phyloP scores from a whole-genome alignment of 2,113 vertebrate genomes.

The Irena cyanogastra region DNA sequence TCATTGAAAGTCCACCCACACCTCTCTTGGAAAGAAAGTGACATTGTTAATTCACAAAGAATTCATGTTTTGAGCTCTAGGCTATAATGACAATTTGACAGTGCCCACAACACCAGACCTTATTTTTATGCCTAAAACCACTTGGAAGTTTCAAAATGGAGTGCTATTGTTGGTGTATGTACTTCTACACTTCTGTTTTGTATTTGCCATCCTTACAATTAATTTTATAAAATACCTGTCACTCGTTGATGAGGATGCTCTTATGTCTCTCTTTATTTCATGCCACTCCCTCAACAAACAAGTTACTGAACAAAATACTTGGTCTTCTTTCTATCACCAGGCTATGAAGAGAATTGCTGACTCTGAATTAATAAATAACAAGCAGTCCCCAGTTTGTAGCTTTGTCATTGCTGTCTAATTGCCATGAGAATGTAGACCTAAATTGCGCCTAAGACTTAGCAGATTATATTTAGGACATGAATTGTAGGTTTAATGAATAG shows the following conservation, averaged over 20 bases:
- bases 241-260: background rate
- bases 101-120: background rate
- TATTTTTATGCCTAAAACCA: background rate
- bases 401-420: background rate
- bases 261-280: background rate
- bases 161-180: background rate
- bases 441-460: background rate
- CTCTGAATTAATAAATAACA: background rate
- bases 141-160: background rate
- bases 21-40: background rate
- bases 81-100: background rate
- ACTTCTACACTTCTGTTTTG: background rate
- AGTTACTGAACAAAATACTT: background rate
- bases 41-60: background rate
- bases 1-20: slow-evolving; percentile 11
- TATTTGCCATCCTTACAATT: background rate
- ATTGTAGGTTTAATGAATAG: background rate
- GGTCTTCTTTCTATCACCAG: background rate
- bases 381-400: background rate
- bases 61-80: background rate
- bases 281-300: background rate
- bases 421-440: background rate
- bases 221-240: background rate
- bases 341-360: background rate
- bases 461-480: background rate